Conservation (phyloP, 1,140 invertebrate genomes). For the Lutraria rhynchaena region DNA sequence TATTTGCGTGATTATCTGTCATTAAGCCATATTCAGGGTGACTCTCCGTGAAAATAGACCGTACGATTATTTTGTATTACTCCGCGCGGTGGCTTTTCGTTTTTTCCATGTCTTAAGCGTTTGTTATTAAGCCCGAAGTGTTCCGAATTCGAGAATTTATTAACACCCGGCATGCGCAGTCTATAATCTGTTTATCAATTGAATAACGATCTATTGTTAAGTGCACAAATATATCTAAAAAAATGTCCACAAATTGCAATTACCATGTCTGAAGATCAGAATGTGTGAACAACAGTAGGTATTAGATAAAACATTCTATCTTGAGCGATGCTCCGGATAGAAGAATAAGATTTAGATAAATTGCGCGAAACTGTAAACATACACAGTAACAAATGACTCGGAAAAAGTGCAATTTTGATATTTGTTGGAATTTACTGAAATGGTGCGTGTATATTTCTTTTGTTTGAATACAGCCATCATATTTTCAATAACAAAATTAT, state of each 20-base stretch:
- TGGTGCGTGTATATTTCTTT: neutral
- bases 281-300: constrained; percentile 20
- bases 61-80: constrained; percentile 6
- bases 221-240: neutral
- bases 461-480: neutral
- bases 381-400: neutral
- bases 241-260: constrained; percentile 26
- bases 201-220: constrained; percentile 35
- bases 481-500: neutral
- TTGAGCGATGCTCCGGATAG: constrained; percentile 17
- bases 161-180: constrained; percentile 29
- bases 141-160: constrained; percentile 6
- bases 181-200: constrained; percentile 43
- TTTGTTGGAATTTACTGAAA: neutral
- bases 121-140: neutral
- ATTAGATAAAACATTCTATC: constrained; percentile 9
- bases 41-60: constrained; percentile 17
- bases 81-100: neutral
- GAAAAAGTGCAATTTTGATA: constrained; percentile 2
- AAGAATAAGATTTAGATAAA: constrained; percentile 12
- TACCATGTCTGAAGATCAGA: constrained; percentile 19
- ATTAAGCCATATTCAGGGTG: constrained; percentile 32
- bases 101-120: neutral
- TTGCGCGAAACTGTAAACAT: constrained; percentile 1
- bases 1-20: constrained; percentile 38